Evolutionary conservation across 2,797 vertebrate genomes (phyloP).

Genomic region (Sebastes hubbsi): DNA sequence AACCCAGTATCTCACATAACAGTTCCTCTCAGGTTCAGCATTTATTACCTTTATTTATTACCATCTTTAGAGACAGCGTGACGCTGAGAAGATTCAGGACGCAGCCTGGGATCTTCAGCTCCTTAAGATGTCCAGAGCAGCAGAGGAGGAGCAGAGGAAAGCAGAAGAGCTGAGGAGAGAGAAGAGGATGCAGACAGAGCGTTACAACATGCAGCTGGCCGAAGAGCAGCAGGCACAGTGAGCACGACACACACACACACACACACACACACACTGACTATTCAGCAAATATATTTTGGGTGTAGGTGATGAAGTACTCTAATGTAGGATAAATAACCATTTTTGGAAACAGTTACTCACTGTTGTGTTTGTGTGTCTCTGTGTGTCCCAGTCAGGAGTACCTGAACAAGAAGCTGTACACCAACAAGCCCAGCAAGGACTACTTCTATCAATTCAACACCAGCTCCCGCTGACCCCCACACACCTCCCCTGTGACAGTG

Average conservation of each 20-base stretch:
- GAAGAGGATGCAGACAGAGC: conserved; percentile 66
- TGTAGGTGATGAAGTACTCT: background rate
- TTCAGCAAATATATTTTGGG: conserved; percentile 15
- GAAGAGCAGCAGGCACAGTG: conserved; percentile 78
- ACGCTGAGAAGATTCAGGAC: conserved; percentile 62
- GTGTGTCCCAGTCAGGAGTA: conserved; percentile 75
- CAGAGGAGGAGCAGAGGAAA: conserved; percentile 63
- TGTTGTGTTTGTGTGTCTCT: conserved; percentile 40
- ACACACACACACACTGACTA: background rate
- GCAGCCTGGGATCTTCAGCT: conserved; percentile 66
- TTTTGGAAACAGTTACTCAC: background rate
- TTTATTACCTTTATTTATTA: background rate
- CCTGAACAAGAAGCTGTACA: conserved; percentile 80
- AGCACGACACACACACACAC: conserved; percentile 32
- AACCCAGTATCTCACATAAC: background rate
- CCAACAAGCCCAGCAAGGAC: conserved; percentile 77
- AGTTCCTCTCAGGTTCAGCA: background rate
- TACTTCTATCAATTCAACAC: conserved; percentile 83
- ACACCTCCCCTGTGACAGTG: background rate
- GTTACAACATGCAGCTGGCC: conserved; percentile 77
- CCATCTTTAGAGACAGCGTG: conserved; percentile 66
- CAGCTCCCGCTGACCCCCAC: conserved; percentile 74
- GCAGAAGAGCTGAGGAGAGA: conserved; percentile 65
- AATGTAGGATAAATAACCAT: background rate
- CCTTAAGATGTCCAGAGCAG: conserved; percentile 60